Conservation (phyloP, 2,888 invertebrate genomes). For the Netelia virgata region DNA sequence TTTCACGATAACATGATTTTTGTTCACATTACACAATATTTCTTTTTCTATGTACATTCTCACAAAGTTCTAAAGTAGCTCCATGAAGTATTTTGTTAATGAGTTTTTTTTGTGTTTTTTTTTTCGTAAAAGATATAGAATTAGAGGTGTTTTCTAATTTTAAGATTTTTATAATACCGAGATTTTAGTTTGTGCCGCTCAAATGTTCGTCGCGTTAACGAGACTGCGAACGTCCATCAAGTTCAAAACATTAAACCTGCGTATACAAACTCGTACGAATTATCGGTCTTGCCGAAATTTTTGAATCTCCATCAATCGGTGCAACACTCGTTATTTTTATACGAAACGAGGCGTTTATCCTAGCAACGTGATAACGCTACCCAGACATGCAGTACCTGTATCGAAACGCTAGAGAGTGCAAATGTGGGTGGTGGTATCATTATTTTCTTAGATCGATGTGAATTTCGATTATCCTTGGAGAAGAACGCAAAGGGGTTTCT, state of each 20-base stretch:
- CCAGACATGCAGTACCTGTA: conserved; percentile 15
- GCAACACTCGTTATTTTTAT: conserved; percentile 16
- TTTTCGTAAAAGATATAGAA: no score
- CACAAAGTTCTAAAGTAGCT: no score
- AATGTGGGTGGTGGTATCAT: conserved; percentile 28
- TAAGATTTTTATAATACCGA: no score
- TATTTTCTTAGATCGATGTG: conserved; percentile 69
- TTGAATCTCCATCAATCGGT: no score
- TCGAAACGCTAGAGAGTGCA: conserved; percentile 10
- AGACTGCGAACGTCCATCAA: neutral
- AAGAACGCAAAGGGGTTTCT: neutral
- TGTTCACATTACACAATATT: no score
- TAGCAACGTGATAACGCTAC: conserved; percentile 62
- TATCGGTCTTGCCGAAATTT: neutral
- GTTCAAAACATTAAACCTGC: neutral
- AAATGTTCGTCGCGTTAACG: neutral
- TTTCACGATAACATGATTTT: no score
- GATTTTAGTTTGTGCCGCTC: no score
- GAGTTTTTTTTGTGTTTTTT: no score
- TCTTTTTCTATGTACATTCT: no score
- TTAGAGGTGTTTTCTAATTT: no score
- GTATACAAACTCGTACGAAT: neutral
- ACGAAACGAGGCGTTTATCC: conserved; percentile 19
- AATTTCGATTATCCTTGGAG: conserved; percentile 75
- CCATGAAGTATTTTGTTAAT: no score